Conservation (phyloP, 2,888 invertebrate genomes). For the Tiliacea aurago region DNA sequence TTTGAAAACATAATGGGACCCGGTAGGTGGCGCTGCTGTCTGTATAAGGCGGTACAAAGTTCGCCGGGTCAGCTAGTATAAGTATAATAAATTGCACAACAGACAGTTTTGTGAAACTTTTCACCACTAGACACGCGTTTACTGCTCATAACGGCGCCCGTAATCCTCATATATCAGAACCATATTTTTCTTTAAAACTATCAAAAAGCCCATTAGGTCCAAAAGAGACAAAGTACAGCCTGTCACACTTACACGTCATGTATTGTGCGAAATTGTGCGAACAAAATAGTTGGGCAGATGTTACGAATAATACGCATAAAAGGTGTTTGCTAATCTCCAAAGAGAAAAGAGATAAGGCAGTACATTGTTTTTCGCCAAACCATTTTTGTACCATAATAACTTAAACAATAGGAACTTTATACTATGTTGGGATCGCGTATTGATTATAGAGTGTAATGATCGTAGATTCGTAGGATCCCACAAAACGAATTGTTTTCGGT, state of each 20-base stretch:
- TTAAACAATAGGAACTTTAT: constrained; percentile 37
- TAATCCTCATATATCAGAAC: neutral
- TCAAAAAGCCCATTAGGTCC: constrained; percentile 26
- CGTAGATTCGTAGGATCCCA: constrained; percentile 13
- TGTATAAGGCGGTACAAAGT: too few species aligned
- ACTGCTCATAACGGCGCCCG: neutral
- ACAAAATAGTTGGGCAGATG: constrained; percentile 76
- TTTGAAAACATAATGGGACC: too few species aligned
- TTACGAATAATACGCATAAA: constrained; percentile 73
- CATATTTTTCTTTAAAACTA: constrained; percentile 32
- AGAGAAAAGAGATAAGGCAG: constrained; percentile 38
- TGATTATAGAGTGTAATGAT: constrained; percentile 32
- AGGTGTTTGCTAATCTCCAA: constrained; percentile 66
- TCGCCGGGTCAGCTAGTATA: too few species aligned
- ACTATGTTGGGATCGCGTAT: constrained; percentile 15
- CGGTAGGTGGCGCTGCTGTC: too few species aligned
- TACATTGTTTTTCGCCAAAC: constrained; percentile 30
- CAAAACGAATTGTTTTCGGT: constrained; percentile 13
- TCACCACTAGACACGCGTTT: neutral
- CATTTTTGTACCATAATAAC: constrained; percentile 46
- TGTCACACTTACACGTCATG: constrained; percentile 62
- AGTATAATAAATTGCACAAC: too few species aligned
- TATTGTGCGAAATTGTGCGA: constrained; percentile 74
- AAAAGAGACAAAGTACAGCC: constrained; percentile 65
- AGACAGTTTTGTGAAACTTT: neutral